Percentiles rank a stretch among this genome's conserved stretches.
These are phyloP conservation scores for Luperina nickerlii DNA, from an alignment of 2,888 invertebrate genomes.

Conservation along the genomic window DNA sequence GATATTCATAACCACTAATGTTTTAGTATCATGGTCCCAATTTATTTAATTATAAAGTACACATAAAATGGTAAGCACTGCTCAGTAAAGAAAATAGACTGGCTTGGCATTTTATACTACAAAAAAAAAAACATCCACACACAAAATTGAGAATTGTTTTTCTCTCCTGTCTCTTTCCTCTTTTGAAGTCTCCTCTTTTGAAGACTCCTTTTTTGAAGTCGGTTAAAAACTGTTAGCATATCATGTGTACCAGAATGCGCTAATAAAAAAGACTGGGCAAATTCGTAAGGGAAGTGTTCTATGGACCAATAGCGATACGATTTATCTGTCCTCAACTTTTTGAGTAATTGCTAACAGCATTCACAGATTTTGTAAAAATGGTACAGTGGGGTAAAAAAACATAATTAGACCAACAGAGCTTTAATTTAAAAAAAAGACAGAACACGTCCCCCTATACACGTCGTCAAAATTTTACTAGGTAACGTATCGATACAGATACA, in stretches of 20 bases:
- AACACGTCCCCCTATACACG: too few relatives aligned
- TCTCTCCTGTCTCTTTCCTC: too few relatives aligned
- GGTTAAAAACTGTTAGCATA: neutral
- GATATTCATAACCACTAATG: conserved; percentile 1
- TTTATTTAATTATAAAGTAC: neutral
- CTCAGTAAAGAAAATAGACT: neutral
- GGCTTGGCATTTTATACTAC: neutral
- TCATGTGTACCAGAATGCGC: neutral
- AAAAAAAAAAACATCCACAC: too few relatives aligned
- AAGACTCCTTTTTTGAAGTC: too few relatives aligned
- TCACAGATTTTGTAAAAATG: neutral
- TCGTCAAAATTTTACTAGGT: neutral
- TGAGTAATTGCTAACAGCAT: neutral
- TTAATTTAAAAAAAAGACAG: too few relatives aligned
- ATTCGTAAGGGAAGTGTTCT: neutral
- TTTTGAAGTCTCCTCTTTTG: too few relatives aligned
- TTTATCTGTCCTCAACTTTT: neutral
- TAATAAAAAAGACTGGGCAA: neutral
- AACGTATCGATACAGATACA: neutral
- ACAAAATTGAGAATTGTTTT: too few relatives aligned
- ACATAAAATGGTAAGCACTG: neutral
- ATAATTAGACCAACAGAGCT: neutral
- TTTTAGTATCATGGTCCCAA: neutral
- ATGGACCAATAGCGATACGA: neutral
- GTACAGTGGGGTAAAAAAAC: neutral